Percentiles rank a stretch among this genome's conserved stretches.
Evolutionary conservation across 2,888 invertebrate genomes (phyloP).

Genomic region (Xanthostigma xanthostigma): DNA sequence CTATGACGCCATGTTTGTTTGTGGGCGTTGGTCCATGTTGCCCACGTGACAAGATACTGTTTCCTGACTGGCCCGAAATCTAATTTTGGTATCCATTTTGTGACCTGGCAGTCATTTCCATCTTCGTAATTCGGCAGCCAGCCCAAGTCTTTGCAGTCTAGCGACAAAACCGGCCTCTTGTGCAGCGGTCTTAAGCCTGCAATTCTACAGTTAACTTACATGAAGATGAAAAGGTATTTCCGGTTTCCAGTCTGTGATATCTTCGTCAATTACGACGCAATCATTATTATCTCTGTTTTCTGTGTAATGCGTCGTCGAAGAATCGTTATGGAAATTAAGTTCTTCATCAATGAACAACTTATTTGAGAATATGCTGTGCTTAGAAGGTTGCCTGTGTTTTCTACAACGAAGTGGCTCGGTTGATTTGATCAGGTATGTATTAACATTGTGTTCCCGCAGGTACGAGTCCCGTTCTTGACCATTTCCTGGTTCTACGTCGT

Average conservation of each 20-base stretch:
- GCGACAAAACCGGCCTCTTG: too few relatives aligned
- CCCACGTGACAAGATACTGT: too few relatives aligned
- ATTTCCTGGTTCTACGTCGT: constrained; percentile 86
- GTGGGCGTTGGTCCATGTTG: too few relatives aligned
- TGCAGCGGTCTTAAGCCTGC: too few relatives aligned
- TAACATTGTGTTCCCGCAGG: constrained; percentile 70
- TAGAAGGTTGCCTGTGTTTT: constrained; percentile 15
- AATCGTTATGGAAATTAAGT: constrained; percentile 5
- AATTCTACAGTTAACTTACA: too few relatives aligned
- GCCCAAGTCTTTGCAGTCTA: too few relatives aligned
- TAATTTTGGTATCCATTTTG: too few relatives aligned
- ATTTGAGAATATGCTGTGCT: constrained; percentile 23
- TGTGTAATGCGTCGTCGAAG: constrained; percentile 21
- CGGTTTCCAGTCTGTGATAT: constrained; percentile 73
- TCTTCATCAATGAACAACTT: constrained; percentile 28
- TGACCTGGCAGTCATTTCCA: too few relatives aligned
- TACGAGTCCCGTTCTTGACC: constrained; percentile 73
- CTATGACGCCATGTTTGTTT: too few relatives aligned
- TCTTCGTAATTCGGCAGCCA: too few relatives aligned
- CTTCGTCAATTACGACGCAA: constrained; percentile 54
- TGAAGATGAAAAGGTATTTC: constrained; percentile 64
- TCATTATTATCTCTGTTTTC: constrained; percentile 10
- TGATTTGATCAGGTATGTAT: constrained; percentile 77
- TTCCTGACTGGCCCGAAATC: too few relatives aligned
- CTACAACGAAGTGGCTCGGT: constrained; percentile 54